Evolutionary conservation across 2,888 invertebrate species (phyloP), one percentile per base, ranked within the genome.

Genomic region (Electrophaes corylata): DNA sequence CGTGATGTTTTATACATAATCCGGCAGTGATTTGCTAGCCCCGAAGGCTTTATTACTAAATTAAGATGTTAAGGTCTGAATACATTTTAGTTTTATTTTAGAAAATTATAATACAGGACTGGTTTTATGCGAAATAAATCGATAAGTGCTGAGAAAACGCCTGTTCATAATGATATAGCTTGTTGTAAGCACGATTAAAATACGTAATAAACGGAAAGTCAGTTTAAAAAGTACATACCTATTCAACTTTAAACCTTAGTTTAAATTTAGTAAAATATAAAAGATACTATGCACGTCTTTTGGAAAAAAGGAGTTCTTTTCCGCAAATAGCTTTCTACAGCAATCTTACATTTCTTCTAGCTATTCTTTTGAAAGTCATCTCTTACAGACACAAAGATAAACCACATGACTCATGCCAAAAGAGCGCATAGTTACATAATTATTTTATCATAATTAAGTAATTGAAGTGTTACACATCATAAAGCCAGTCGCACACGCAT

Each of bases 31-130:
- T 66, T 65, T 65, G 66, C 55, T 57, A 63, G 52, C 56, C 69
- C 65, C 62, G 62, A 61, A 46, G 69, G 67, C 64, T 52, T 68
- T 65, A 66, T 66, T 52, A 60, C 62, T 67, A 62, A 64, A 70
- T 75, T 70, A 66, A 71, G 70, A 68, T 60, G 66, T 69, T 66
- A 57, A 44, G 45, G 55, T 39, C 48, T 49, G 62, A 33, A 55
- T 58, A 60, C 23, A 57, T 52, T 58, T 52, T 44, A 19, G 46
- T 57, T 53, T 57, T 50, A 43, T 61, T 61, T 57, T 55, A 55
- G 51, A 46, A 61, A 50, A 55, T 55, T 54, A 62, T 44, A 51
- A 55, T 55, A 55, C 47, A 29, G 43, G 39, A 43, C 50, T 60
- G 46, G 55, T 51, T 60, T 54, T 46, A 47, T 39, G 43, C 43